Percentiles rank a stretch among this genome's conserved stretches.
Evolutionary conservation across 2,888 invertebrate species (phyloP).

Genomic region (Cosmia pyralina): DNA sequence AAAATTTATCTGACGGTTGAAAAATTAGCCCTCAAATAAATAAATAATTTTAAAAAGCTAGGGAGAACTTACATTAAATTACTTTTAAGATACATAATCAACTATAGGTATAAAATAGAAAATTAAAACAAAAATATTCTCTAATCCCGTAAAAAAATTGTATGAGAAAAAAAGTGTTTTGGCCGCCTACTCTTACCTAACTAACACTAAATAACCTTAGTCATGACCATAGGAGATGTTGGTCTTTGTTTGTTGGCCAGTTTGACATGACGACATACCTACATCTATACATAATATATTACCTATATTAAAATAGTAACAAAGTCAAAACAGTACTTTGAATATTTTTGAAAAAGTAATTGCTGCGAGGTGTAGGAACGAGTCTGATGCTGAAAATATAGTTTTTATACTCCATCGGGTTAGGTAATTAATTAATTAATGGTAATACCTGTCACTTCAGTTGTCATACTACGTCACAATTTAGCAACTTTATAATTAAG

Average conservation of each 20-base stretch:
- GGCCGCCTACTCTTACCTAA: background rate
- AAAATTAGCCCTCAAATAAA: no score
- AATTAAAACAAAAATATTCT: conserved; percentile 2
- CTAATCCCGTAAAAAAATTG: conserved; percentile 6
- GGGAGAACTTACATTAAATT: background rate
- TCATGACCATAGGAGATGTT: background rate
- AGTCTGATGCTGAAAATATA: background rate
- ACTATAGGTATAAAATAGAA: no score
- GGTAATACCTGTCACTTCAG: no score
- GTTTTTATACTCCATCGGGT: background rate
- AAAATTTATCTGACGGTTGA: no score
- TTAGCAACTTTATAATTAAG: no score
- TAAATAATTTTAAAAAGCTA: background rate
- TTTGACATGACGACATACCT: conserved; percentile 6
- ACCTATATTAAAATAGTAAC: no score
- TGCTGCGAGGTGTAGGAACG: background rate
- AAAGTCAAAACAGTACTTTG: background rate
- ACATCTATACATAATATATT: no score
- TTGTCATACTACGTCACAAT: no score
- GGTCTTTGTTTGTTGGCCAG: background rate
- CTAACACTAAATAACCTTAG: background rate
- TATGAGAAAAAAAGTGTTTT: conserved; percentile 36
- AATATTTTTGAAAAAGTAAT: background rate
- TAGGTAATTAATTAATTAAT: no score
- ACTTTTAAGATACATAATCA: no score